Evolutionary conservation across 2,888 invertebrate genomes (phyloP), one percentile per base, ranked within the genome.

Genomic region (Netelia melanura): DNA sequence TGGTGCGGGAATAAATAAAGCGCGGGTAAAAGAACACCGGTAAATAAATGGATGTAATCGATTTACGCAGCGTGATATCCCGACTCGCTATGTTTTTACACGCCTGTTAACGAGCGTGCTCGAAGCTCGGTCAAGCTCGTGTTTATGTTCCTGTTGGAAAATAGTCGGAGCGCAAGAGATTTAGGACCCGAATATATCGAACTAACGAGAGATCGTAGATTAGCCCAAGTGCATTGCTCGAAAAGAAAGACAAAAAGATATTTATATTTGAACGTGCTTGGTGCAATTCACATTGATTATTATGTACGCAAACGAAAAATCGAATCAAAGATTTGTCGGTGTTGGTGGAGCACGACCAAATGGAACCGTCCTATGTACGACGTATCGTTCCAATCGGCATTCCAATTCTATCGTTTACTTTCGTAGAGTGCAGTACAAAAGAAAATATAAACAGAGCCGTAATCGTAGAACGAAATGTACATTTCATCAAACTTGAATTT

Each of bases 351-450:
- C 11, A 48, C 30, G 23, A 74, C 38, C 30, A 74, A 62, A 23
- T 25, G 62, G 62, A 62, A 74, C 62, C 74, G 74, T 74, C 62
- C 74, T 62, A 17, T 44, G 14, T 48, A 48, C 48, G 10, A 48
- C 14, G 14, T 48, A 14, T 14, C 48, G 48, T 48, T 48, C 48
- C 48, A 48, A 48, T 48, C 14, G 14, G 10, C 48, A 48, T 48
- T 14, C 48, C 48, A 48, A 48, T 10, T 48, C 2, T 48, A 48
- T 48, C 14, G 2, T 48, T 48, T 48, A 48, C 2, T 48, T 10
- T 48, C 3, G 48, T 48, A 48, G 48, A 48, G 48, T 48, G 11
- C 48, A 48, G 30, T 30, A 48, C 10, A 48, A 48, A 48, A 0
- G 14, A 48, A 48, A 11, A 14, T 48, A 48, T 48, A 10, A 48